Conservation (phyloP, 2,888 invertebrate genomes). For the Pollenia griseotomentosa region DNA sequence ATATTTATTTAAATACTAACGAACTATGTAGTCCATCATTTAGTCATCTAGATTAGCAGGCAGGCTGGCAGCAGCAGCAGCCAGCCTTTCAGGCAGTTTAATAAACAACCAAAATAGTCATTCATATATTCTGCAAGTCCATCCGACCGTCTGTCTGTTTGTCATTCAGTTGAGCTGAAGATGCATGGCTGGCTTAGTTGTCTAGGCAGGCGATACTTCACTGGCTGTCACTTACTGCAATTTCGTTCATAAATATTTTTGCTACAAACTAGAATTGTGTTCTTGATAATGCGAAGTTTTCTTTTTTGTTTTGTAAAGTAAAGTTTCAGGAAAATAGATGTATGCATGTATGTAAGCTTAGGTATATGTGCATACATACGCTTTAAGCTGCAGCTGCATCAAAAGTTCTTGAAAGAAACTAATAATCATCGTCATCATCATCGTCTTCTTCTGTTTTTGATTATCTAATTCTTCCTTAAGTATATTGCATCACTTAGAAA, state of each 20-base stretch:
- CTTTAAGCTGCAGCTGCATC: conserved; percentile 65
- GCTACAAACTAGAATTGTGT: conserved; percentile 52
- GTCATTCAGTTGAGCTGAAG: conserved; percentile 18
- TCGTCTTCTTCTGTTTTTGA: conserved; percentile 41
- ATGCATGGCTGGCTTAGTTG: conserved; percentile 51
- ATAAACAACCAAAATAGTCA: conserved; percentile 47
- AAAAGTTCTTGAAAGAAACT: conserved; percentile 51
- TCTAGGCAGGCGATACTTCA: conserved; percentile 65
- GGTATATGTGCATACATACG: neutral
- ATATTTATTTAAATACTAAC: neutral
- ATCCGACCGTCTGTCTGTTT: conserved; percentile 15
- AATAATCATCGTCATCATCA: conserved; percentile 47
- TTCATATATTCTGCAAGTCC: conserved; percentile 19
- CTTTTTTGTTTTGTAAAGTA: neutral
- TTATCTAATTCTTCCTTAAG: conserved; percentile 44
- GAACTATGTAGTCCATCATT: conserved; percentile 43
- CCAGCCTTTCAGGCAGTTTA: conserved; percentile 37
- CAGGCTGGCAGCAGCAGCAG: conserved; percentile 1
- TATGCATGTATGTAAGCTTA: neutral
- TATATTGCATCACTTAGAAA: conserved; percentile 43
- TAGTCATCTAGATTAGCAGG: conserved; percentile 55
- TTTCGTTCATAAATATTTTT: conserved; percentile 69
- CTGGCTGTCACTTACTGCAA: conserved; percentile 67
- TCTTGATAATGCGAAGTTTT: conserved; percentile 46
- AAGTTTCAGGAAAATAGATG: conserved; percentile 31